Conservation (phyloP, 2,888 invertebrate genomes). For the Phragmatobia fuliginosa region DNA sequence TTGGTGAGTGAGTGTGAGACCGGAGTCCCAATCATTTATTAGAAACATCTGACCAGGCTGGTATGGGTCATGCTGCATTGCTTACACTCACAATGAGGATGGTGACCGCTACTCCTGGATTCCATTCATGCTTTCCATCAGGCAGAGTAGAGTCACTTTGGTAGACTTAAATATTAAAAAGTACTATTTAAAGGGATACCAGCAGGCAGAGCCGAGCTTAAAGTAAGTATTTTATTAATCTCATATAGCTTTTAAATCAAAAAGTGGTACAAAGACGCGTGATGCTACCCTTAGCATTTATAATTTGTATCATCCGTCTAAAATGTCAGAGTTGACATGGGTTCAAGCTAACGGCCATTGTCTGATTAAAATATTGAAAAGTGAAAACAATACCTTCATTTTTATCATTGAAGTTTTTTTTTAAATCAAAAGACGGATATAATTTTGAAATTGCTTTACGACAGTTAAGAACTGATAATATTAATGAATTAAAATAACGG, state of each 20-base stretch:
- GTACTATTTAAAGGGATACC: too few relatives aligned
- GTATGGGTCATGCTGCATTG: too few relatives aligned
- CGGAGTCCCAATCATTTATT: too few relatives aligned
- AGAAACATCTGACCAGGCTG: too few relatives aligned
- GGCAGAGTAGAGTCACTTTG: too few relatives aligned
- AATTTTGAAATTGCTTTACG: conserved; percentile 8
- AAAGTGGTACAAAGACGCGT: conserved; percentile 23
- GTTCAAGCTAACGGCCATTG: conserved; percentile 34
- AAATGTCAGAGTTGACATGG: conserved; percentile 46
- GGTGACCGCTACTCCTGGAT: too few relatives aligned
- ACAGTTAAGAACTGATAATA: neutral
- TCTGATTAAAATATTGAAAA: conserved; percentile 17
- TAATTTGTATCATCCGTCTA: conserved; percentile 33
- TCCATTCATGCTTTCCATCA: too few relatives aligned
- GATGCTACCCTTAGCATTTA: conserved; percentile 24
- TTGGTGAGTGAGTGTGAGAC: too few relatives aligned
- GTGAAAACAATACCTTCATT: conserved; percentile 11
- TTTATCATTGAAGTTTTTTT: neutral
- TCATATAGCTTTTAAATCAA: conserved; percentile 14
- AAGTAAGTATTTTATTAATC: neutral
- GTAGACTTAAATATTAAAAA: too few relatives aligned
- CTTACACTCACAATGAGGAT: too few relatives aligned
- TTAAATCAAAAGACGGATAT: neutral
- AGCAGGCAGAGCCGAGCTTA: too few relatives aligned
- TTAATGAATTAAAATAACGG: neutral